phyloP scores from a whole-genome alignment of 2,888 invertebrate species.

The Suillia variegata region DNA sequence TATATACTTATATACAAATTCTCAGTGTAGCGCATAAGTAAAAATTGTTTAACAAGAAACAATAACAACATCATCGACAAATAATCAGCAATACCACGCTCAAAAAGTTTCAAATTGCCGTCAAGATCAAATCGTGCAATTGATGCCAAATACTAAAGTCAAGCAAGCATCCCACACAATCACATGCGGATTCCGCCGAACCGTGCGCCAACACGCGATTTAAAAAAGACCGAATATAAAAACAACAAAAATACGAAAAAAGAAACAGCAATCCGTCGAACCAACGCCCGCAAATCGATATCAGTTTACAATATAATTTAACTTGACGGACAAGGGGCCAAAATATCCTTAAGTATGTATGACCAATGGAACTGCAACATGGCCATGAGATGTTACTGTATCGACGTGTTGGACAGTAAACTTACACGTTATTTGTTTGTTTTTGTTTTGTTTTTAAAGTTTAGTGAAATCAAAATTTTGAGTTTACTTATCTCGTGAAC shows the following conservation, averaged over 20 bases:
- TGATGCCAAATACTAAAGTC: background rate
- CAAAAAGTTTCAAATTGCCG: conserved; percentile 8
- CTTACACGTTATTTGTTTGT: too few relatives aligned
- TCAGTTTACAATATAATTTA: conserved; percentile 23
- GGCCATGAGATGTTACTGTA: too few relatives aligned
- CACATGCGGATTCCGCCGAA: background rate
- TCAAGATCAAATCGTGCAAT: background rate
- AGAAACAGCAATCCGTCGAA: background rate
- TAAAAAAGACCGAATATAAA: too few relatives aligned
- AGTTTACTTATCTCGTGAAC: too few relatives aligned
- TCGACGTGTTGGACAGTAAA: too few relatives aligned
- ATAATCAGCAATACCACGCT: background rate
- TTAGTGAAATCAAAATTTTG: too few relatives aligned
- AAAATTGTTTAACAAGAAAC: too few relatives aligned
- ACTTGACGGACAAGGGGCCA: conserved; percentile 9
- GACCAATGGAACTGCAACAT: conserved; percentile 1
- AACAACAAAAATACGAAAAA: conserved; percentile 8
- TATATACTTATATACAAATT: too few relatives aligned
- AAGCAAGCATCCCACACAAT: conserved; percentile 5
- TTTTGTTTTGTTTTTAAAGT: too few relatives aligned
- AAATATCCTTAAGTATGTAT: conserved; percentile 10
- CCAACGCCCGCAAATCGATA: conserved; percentile 17
- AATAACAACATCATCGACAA: too few relatives aligned
- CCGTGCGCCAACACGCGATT: too few relatives aligned
- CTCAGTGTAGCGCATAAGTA: too few relatives aligned